Evolutionary conservation across 2,888 invertebrate species (phyloP).

Genomic region (Vanessa cardui): DNA sequence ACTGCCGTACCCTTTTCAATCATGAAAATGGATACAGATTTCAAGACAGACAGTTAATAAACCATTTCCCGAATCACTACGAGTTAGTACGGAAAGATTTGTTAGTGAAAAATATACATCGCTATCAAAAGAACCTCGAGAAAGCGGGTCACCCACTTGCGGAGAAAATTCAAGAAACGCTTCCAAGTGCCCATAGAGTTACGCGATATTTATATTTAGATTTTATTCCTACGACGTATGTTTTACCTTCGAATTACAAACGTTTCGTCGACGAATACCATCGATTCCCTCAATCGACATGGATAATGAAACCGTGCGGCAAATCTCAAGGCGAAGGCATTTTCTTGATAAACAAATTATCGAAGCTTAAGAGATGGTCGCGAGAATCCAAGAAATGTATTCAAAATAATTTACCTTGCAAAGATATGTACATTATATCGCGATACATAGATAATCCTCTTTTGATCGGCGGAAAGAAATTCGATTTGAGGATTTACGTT

Average conservation of each 20-base stretch:
- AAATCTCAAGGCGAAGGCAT: conserved; percentile 98
- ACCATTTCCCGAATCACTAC: conserved; percentile 98
- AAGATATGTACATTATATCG: conserved; percentile 98
- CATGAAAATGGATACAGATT: conserved; percentile 96
- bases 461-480: conserved; percentile 97
- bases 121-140: conserved; percentile 96
- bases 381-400: conserved; percentile 93
- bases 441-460: conserved; percentile 97
- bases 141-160: conserved; percentile 94
- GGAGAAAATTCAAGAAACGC: conserved; percentile 84
- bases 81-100: conserved; percentile 98
- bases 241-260: conserved; percentile 97
- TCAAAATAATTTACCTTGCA: conserved; percentile 89
- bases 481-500: conserved; percentile 95
- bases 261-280: conserved; percentile 98
- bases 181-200: conserved; percentile 84
- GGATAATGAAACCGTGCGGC: conserved; percentile 99
- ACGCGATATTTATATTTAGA: conserved; percentile 92
- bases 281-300: conserved; percentile 96
- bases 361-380: conserved; percentile 95
- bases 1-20: conserved; percentile 95
- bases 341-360: conserved; percentile 96
- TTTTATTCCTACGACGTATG: conserved; percentile 96
- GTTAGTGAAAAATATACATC: conserved; percentile 96
- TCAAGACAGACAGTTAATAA: conserved; percentile 96